Conservation (phyloP, 2,797 vertebrate species). For the Sebastes ruberrimus region DNA sequence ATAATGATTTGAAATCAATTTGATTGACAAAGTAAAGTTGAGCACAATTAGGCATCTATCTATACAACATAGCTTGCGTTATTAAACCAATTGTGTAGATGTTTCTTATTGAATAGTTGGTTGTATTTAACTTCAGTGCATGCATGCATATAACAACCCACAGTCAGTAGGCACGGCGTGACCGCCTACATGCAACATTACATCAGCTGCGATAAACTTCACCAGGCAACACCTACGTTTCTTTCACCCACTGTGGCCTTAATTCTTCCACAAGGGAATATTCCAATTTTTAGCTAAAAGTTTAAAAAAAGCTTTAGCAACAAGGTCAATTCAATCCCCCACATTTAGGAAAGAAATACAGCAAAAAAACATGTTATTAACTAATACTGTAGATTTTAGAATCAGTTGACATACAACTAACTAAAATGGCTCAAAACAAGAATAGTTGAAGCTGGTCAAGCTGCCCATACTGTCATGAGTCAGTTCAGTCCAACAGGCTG, state of each 20-base stretch:
- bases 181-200: slow-evolving; percentile 55
- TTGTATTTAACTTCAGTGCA: background rate
- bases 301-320: background rate
- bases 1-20: background rate
- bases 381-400: background rate
- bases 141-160: slow-evolving; percentile 34
- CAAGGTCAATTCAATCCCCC: background rate
- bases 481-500: slow-evolving; percentile 1
- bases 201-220: slow-evolving; percentile 53
- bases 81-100: background rate
- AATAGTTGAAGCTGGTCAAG: background rate
- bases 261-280: background rate
- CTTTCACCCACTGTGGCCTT: slow-evolving; percentile 41
- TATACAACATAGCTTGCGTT: background rate
- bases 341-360: background rate
- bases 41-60: background rate
- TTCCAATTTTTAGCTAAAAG: background rate
- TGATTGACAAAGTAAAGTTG: background rate
- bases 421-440: background rate
- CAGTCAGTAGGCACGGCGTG: slow-evolving; percentile 52
- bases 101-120: background rate
- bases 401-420: background rate
- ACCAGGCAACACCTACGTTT: slow-evolving; percentile 56
- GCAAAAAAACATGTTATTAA: background rate
- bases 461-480: slow-evolving; percentile 1